Percentiles rank a stretch among this genome's conserved stretches.
Evolutionary conservation across 2,888 invertebrate species (phyloP).

Genomic region (Drosophila helvetica): DNA sequence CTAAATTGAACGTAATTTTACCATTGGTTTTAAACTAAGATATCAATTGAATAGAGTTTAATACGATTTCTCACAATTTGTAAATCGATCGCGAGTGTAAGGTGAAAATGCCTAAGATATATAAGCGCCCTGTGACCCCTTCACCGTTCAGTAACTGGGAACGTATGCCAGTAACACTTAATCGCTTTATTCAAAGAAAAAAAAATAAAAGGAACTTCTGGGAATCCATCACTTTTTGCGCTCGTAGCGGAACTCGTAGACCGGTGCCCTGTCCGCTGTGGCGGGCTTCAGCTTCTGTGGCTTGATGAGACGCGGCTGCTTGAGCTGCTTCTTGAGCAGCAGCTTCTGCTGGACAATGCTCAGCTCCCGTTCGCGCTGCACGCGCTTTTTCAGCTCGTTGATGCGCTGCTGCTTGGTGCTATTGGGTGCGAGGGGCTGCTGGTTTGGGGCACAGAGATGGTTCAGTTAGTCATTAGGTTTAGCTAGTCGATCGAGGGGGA

Average conservation of each 20-base stretch:
- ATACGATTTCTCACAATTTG: no score
- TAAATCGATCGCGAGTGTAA: no score
- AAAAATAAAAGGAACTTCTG: background rate
- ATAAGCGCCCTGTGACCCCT: background rate
- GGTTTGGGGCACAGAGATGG: no score
- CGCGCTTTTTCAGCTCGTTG: slow-evolving; percentile 90
- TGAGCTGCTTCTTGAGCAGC: slow-evolving; percentile 88
- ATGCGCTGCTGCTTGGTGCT: slow-evolving; percentile 86
- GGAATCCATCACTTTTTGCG: slow-evolving; percentile 86
- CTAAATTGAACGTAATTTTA: no score
- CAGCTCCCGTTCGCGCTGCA: slow-evolving; percentile 90
- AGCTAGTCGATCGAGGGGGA: background rate
- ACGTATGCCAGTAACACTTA: background rate
- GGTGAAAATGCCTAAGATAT: no score
- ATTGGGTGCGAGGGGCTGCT: slow-evolving; percentile 2
- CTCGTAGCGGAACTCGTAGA: slow-evolving; percentile 92
- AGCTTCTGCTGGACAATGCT: slow-evolving; percentile 91
- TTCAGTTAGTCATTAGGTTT: background rate
- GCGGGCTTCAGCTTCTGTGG: slow-evolving; percentile 88
- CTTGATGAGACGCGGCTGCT: slow-evolving; percentile 87
- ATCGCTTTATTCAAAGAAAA: slow-evolving; percentile 1
- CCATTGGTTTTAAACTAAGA: no score
- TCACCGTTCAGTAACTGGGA: background rate
- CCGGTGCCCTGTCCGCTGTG: slow-evolving; percentile 88
- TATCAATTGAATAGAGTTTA: no score